Percentiles rank a stretch among this genome's conserved stretches.
Conservation (phyloP, 2,888 invertebrate species). For the Oscheius sp. region DNA sequence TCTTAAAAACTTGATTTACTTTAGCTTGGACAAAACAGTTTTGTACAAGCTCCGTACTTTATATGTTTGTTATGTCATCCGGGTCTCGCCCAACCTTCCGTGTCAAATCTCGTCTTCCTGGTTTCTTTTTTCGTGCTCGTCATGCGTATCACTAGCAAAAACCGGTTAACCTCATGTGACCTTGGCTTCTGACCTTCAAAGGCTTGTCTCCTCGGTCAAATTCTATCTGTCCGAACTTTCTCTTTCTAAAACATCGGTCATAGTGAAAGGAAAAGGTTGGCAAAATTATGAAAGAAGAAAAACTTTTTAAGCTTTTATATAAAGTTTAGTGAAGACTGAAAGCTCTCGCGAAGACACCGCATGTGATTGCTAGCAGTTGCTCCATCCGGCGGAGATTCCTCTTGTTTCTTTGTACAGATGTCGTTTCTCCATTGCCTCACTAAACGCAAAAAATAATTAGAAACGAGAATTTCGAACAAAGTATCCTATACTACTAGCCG, state of each 20-base stretch:
- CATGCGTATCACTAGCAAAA: constrained; percentile 15
- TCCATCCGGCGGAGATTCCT: constrained; percentile 14
- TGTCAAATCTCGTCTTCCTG: not conserved
- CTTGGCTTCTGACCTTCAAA: constrained; percentile 23
- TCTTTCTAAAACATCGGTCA: too few relatives aligned
- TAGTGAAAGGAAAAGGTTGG: too few relatives aligned
- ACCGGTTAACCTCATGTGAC: constrained; percentile 21
- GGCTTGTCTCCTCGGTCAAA: constrained; percentile 25
- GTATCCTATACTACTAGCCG: too few relatives aligned
- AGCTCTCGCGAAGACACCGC: constrained; percentile 16
- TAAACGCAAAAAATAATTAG: constrained; percentile 1
- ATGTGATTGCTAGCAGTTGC: constrained; percentile 29
- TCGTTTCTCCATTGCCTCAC: too few relatives aligned
- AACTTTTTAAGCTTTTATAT: constrained; percentile 24
- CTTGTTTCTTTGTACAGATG: constrained; percentile 19
- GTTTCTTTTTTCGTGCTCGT: not conserved
- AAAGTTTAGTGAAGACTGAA: constrained; percentile 26
- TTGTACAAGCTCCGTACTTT: too few relatives aligned
- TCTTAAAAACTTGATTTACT: too few relatives aligned
- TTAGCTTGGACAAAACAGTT: too few relatives aligned
- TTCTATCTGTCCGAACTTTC: constrained; percentile 19
- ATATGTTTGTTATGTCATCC: too few relatives aligned
- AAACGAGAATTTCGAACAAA: too few relatives aligned
- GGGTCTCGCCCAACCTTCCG: not conserved
- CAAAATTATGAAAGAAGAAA: not conserved